Evolutionary conservation across 2,113 vertebrate genomes (phyloP).

Genomic region (Phalacrocorax aristotelis): DNA sequence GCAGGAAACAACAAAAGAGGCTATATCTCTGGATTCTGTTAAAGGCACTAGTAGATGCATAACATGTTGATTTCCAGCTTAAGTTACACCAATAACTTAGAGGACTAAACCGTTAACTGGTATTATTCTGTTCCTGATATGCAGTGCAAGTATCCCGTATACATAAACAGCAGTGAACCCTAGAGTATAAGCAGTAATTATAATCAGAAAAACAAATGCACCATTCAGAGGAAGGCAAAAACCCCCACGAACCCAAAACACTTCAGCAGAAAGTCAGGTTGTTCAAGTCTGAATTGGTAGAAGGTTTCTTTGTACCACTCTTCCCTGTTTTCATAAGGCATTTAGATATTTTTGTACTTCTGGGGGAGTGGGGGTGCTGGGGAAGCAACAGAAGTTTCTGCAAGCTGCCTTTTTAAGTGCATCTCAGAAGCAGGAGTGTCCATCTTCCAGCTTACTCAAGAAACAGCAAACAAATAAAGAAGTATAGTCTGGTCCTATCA

Average conservation of each 20-base stretch:
- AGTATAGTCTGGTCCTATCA: background rate
- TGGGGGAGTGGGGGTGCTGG: background rate
- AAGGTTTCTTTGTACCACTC: background rate
- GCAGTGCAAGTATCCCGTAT: background rate
- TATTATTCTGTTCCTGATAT: background rate
- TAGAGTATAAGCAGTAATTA: background rate
- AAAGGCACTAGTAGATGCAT: slow-evolving; percentile 1
- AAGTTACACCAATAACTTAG: background rate
- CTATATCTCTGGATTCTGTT: background rate
- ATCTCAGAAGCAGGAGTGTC: slow-evolving; percentile 27
- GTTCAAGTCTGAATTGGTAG: background rate
- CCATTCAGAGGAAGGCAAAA: background rate
- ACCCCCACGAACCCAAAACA: background rate
- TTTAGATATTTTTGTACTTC: background rate
- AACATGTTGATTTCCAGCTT: background rate
- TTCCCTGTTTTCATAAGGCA: slow-evolving; percentile 18
- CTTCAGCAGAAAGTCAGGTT: background rate
- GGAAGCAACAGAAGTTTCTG: slow-evolving; percentile 1
- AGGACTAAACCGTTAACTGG: background rate
- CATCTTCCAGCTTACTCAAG: background rate
- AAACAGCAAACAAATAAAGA: background rate
- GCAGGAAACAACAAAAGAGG: background rate
- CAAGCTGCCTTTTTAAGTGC: slow-evolving; percentile 12
- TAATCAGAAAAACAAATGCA: background rate
- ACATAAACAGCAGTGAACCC: background rate